phyloP scores from a whole-genome alignment of 2,797 vertebrate genomes.

The Tympanoctomys barrerae region DNA sequence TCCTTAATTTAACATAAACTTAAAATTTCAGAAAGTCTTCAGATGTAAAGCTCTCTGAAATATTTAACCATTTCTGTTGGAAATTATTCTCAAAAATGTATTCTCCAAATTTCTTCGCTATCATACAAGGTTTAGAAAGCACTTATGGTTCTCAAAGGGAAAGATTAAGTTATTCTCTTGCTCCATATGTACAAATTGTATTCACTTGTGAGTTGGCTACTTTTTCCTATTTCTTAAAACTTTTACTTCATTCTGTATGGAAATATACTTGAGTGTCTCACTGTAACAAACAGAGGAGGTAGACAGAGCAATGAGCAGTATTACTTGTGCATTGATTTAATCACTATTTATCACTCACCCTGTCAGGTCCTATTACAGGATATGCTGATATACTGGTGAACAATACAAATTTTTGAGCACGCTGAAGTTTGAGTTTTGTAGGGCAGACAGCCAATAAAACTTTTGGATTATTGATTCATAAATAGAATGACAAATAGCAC shows the following conservation, averaged over 20 bases:
- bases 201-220: neutral
- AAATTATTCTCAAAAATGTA: constrained; percentile 39
- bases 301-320: neutral
- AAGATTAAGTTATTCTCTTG: constrained; percentile 34
- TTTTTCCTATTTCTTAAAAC: neutral
- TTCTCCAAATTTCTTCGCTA: neutral
- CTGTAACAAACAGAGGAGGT: neutral
- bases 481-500: neutral
- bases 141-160: neutral
- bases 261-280: neutral
- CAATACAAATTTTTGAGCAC: neutral
- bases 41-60: constrained; percentile 37
- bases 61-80: constrained; percentile 39
- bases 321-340: constrained; percentile 42
- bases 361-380: neutral
- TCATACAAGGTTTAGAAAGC: neutral
- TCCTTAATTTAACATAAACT: constrained; percentile 29
- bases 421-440: neutral
- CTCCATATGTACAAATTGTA: neutral
- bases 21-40: neutral
- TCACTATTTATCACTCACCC: neutral
- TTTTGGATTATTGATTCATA: neutral
- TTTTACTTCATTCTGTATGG: neutral
- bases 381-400: neutral
- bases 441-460: neutral